These are phyloP conservation scores for Laodelphax striatellus DNA, from an alignment of 1,140 invertebrate genomes.

Conservation along the genomic window DNA sequence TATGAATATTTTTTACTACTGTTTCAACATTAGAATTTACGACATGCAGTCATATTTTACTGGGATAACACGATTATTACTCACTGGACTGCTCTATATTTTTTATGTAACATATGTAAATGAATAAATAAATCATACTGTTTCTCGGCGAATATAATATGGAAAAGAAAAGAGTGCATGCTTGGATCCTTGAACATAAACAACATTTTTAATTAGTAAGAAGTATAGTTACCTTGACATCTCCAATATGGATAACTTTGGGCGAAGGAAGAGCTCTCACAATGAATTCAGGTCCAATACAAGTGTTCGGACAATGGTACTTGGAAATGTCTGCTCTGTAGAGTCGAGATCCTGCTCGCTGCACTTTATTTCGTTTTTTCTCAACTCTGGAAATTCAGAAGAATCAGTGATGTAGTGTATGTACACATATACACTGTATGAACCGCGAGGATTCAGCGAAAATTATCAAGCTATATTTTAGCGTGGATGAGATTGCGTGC, in stretches of 20 bases:
- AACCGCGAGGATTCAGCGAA: neutral
- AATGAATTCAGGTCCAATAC: slow-evolving; percentile 61
- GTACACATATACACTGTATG: neutral
- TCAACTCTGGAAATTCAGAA: slow-evolving; percentile 5
- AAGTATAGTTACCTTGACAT: slow-evolving; percentile 31
- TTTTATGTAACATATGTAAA: no score
- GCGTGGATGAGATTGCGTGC: neutral
- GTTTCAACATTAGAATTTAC: no score
- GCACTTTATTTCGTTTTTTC: slow-evolving; percentile 39
- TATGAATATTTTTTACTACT: no score
- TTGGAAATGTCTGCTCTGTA: slow-evolving; percentile 44
- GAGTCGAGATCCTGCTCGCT: slow-evolving; percentile 54
- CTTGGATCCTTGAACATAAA: no score
- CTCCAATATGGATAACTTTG: slow-evolving; percentile 43
- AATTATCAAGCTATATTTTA: neutral
- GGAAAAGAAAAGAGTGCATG: no score
- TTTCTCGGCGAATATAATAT: no score
- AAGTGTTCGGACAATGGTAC: slow-evolving; percentile 27
- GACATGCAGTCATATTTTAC: no score
- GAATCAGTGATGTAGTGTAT: no score
- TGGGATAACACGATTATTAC: no score
- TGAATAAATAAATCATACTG: no score
- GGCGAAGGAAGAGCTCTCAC: slow-evolving; percentile 50
- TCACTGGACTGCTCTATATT: no score
- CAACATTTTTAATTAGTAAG: no score